These are phyloP conservation scores for Loxodonta africana DNA, from an alignment of 2,113 vertebrate species.

Conservation along the genomic window DNA sequence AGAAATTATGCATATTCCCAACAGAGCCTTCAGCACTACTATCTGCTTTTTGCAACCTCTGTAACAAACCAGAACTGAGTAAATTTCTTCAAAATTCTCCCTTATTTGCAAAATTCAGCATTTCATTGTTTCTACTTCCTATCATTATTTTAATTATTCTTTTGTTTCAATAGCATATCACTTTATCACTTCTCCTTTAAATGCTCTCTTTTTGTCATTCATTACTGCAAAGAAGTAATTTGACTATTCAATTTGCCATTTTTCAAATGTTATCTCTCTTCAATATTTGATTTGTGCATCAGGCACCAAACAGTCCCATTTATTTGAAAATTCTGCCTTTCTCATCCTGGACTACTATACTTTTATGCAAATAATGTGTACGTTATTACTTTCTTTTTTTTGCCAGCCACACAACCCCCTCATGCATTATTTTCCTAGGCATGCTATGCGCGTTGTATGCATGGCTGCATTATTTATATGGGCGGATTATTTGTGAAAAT, in stretches of 20 bases:
- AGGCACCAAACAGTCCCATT: constrained; percentile 6
- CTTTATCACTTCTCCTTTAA: background rate
- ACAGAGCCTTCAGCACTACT: background rate
- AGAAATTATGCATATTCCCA: constrained; percentile 16
- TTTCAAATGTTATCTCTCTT: constrained; percentile 51
- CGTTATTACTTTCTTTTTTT: no score
- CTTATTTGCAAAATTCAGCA: background rate
- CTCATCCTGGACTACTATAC: background rate
- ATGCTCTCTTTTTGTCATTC: constrained; percentile 32
- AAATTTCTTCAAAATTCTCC: background rate
- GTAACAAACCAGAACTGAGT: background rate
- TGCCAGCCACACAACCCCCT: no score
- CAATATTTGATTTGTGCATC: background rate
- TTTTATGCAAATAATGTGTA: no score
- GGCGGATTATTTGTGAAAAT: no score
- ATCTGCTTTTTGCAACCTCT: background rate
- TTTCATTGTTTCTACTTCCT: background rate
- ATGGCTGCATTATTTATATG: no score
- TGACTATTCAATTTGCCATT: constrained; percentile 26
- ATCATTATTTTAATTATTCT: constrained; percentile 45
- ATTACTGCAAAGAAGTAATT: constrained; percentile 53
- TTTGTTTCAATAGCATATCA: constrained; percentile 50
- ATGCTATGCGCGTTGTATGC: no score
- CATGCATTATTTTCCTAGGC: no score
- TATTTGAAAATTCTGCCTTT: background rate